Percentiles rank a stretch among this genome's conserved stretches.
Evolutionary conservation across 2,113 vertebrate species (phyloP).

Genomic region (Micronycteris hirsuta): DNA sequence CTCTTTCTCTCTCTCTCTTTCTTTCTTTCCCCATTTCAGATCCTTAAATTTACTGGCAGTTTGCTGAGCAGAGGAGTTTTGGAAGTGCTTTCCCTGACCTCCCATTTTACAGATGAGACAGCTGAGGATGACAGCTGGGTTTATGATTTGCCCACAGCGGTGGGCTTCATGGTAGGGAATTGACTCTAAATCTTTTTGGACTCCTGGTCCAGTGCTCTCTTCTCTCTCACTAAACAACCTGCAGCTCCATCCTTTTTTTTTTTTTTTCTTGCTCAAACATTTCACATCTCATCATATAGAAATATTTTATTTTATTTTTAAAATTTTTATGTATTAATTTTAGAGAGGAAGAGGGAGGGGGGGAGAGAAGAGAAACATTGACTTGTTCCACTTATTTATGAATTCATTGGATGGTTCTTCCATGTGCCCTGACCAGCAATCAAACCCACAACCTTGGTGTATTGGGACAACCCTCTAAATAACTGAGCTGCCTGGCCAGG

Average conservation of each 20-base stretch:
- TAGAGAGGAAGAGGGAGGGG: too few relatives aligned
- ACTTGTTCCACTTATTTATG: too few relatives aligned
- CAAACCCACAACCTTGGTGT: too few relatives aligned
- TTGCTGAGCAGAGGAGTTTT: background rate
- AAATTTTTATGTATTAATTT: too few relatives aligned
- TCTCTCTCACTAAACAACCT: background rate
- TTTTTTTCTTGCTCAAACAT: background rate
- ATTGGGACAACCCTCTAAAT: too few relatives aligned
- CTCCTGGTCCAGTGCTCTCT: background rate
- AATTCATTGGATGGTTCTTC: too few relatives aligned
- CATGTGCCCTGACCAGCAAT: too few relatives aligned
- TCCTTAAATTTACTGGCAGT: background rate
- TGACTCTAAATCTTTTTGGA: background rate
- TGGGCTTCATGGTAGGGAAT: background rate
- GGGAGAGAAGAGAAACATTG: too few relatives aligned
- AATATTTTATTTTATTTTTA: background rate
- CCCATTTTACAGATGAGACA: background rate
- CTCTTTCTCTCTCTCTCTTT: rapidly evolving
- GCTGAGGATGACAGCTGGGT: background rate
- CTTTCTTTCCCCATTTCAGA: background rate
- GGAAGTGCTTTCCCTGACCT: background rate
- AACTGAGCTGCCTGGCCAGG: too few relatives aligned
- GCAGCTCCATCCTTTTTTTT: background rate
- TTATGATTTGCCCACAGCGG: background rate
- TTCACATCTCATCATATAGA: background rate